Evolutionary conservation across 2,113 vertebrate species (phyloP).

Genomic region (Crocuta crocuta): DNA sequence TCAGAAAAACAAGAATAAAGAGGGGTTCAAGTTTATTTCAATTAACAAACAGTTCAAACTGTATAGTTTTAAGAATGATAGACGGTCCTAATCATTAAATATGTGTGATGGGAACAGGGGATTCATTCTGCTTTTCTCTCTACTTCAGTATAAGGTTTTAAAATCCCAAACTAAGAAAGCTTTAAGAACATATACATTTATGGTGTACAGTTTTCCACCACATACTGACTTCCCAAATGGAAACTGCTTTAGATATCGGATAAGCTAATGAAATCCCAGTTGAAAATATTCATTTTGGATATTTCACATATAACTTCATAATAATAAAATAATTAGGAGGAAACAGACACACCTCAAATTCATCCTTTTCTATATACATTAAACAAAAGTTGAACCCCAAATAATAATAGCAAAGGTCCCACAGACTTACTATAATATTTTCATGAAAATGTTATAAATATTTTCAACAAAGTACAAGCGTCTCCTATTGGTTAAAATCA

Average conservation of each 20-base stretch:
- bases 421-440: conserved; percentile 20
- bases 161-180: conserved; percentile 41
- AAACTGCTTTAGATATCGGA: conserved; percentile 45
- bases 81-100: not conserved
- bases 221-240: not conserved
- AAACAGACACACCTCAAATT: not conserved
- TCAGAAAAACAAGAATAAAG: conserved; percentile 9
- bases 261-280: conserved; percentile 1
- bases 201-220: not conserved
- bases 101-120: not conserved
- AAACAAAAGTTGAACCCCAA: conserved; percentile 24
- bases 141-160: not conserved
- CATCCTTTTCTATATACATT: not conserved
- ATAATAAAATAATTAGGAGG: conserved; percentile 37
- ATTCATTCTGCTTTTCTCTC: not conserved
- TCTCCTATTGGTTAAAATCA: conserved; percentile 13
- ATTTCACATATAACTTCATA: conserved; percentile 39
- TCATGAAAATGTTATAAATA: conserved; percentile 37
- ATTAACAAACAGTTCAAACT: conserved; percentile 36
- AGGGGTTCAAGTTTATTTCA: conserved; percentile 33
- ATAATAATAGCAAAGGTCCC: not conserved
- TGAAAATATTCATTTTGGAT: conserved; percentile 4
- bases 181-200: conserved; percentile 37
- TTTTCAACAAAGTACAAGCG: not conserved
- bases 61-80: not conserved